Conservation (phyloP, 2,113 vertebrate genomes). For the Chaetodon trifascialis region DNA sequence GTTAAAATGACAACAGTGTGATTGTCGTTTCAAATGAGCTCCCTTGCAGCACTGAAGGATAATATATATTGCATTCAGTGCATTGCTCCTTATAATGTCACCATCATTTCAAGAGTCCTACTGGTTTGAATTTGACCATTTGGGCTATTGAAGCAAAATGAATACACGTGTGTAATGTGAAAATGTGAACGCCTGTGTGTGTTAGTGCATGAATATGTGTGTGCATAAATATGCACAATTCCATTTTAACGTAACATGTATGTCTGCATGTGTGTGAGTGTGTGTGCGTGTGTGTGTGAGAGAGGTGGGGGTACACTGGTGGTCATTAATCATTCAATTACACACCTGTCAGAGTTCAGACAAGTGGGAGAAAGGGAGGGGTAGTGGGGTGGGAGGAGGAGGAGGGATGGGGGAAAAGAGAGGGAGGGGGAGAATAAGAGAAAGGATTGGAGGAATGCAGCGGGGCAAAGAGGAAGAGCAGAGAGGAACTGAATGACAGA, state of each 20-base stretch:
- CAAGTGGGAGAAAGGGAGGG: constrained; percentile 71
- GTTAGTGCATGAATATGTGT: constrained; percentile 48
- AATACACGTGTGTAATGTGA: constrained; percentile 56
- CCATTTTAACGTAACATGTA: constrained; percentile 52
- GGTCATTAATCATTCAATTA: constrained; percentile 90
- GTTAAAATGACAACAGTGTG: not conserved
- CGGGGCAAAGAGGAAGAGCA: constrained; percentile 32
- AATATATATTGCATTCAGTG: constrained; percentile 5
- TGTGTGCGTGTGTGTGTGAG: constrained; percentile 1
- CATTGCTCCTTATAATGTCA: constrained; percentile 39
- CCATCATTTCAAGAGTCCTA: constrained; percentile 51
- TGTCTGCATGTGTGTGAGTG: not conserved
- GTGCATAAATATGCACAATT: constrained; percentile 59
- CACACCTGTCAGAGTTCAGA: constrained; percentile 88
- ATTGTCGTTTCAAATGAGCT: constrained; percentile 6
- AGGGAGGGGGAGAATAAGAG: constrained; percentile 19
- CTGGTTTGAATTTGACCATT: constrained; percentile 65
- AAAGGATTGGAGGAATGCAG: constrained; percentile 58
- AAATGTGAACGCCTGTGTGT: constrained; percentile 46
- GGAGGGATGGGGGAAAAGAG: not conserved
- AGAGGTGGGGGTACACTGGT: constrained; percentile 30
- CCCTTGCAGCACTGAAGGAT: not conserved
- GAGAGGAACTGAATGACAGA: constrained; percentile 24
- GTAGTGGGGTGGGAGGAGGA: not conserved
- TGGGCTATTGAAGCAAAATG: constrained; percentile 55